Base-by-base conservation (phyloP, 2,797 vertebrate genomes). In the Schizothorax lantsangensis region DNA sequence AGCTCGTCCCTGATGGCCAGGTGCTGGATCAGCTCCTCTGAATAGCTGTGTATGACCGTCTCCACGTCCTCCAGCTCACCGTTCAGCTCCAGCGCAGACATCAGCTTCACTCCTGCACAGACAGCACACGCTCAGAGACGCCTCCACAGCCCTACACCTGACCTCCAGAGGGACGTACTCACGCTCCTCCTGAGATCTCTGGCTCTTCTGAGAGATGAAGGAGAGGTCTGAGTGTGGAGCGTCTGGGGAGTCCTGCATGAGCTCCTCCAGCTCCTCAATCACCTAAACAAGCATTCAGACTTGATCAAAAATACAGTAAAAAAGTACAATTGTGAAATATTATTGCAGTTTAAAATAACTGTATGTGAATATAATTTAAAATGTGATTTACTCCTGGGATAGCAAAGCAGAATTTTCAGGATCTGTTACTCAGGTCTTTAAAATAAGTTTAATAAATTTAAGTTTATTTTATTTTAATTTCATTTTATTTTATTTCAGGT, bases 191-290 rank as follows among this genome's bases (percentile, higher is more conserved):
- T 30, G 95, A 78, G 95, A 93, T 77, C 93, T 94, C 91, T 96
- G 96, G 52, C 96, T 92, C 88, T 98, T 96, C 91, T 97, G 92
- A 9, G 97, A 97, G 79, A 97, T 93, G 87, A 95, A 91, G 0
- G 97, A 97, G 7, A 97, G 95, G 89, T 97, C 97, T 2, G 97
- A 96, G 72, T 95, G 97, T 9, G 95, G 94, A 2, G 95, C 96
- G 0, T 98, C 97, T 10, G 96, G 96, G 0, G 97, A 99, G 88
- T 99, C 97, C 92, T 98, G 97, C 98, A 99, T 98, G 96, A 99
- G 99, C 94, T 99, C 97, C 91, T 99, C 98, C 40, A 99, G 97
- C 95, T 99, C 98, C 95, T 99, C 98, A 83, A 99, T 99, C 36
- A 99, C 98, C 98, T 99, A 93, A 14, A 88, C 2, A 69, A 15